Percentiles rank a stretch among this genome's conserved stretches.
Conservation (phyloP, 1,140 invertebrate species). For the Bathynomus jamesi region DNA sequence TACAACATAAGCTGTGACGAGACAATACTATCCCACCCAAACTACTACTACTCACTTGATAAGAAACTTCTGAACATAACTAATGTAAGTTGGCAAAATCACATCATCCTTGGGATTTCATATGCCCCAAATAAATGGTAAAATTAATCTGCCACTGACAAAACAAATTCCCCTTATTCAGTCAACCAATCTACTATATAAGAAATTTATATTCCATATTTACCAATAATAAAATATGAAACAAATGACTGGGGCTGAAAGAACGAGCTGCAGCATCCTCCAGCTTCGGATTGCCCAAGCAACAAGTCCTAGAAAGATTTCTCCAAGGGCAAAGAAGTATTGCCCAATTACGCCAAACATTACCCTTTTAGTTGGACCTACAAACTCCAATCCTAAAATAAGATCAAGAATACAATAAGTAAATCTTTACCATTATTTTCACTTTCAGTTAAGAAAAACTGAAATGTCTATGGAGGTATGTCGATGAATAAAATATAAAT, state of each 20-base stretch:
- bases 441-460: too few species aligned
- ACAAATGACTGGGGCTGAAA: constrained; percentile 58
- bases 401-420: neutral
- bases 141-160: neutral
- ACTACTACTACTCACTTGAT: too few species aligned
- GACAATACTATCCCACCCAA: too few species aligned
- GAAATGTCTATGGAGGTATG: too few species aligned
- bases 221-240: constrained; percentile 55
- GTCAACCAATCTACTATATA: too few species aligned
- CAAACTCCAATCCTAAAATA: constrained; percentile 62
- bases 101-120: too few species aligned
- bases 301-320: constrained; percentile 56
- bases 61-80: too few species aligned
- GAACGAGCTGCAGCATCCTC: constrained; percentile 56
- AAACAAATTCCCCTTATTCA: neutral
- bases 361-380: constrained; percentile 62
- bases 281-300: constrained; percentile 62
- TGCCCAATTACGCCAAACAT: constrained; percentile 62
- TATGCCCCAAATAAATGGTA: constrained; percentile 25
- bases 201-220: too few species aligned
- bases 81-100: too few species aligned
- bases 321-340: constrained; percentile 64
- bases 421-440: neutral
- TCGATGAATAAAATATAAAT: too few species aligned
- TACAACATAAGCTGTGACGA: too few species aligned